A percentile compares a stretch with the other conserved stretches of the same genome.
Conservation (phyloP, 30 jellyfish, hydroid and myxozoan genomes). For the Turritopsis rubra region DNA sequence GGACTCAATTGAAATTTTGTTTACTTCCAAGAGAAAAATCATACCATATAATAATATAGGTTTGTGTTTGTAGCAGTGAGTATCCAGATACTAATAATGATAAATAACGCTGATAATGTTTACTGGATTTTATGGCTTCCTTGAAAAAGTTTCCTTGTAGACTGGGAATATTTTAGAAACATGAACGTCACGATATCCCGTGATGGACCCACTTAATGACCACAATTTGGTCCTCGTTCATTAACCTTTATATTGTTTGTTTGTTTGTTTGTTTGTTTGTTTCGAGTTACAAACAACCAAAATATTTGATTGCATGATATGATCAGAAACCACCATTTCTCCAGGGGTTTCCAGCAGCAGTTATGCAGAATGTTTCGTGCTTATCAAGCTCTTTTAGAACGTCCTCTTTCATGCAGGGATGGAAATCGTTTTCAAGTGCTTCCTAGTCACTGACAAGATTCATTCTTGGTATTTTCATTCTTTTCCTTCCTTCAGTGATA, state of each 20-base stretch:
- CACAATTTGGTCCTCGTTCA: not conserved
- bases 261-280: too few species aligned
- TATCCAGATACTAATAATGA: not conserved
- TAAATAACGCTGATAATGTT: too few species aligned
- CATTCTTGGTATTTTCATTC: constrained; percentile 6
- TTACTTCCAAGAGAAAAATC: not conserved
- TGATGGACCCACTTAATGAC: not conserved
- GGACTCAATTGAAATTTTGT: not conserved
- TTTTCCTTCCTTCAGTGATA: constrained; percentile 63
- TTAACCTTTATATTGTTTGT: too few species aligned
- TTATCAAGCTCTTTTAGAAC: not conserved
- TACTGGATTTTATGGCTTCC: too few species aligned
- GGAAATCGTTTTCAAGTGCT: not conserved
- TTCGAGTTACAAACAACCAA: not conserved
- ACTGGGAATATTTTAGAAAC: too few species aligned
- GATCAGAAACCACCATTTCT: not conserved
- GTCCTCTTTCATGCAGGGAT: not conserved
- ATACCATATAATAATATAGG: too few species aligned
- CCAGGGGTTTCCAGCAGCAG: not conserved
- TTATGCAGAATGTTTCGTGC: not conserved
- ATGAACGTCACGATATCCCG: not conserved
- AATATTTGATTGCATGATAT: not conserved
- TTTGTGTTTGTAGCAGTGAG: not conserved
- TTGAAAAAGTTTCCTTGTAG: too few species aligned
- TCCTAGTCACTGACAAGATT: not conserved